Conservation (phyloP, 2,888 invertebrate species). For the Periphyllus acericola region DNA sequence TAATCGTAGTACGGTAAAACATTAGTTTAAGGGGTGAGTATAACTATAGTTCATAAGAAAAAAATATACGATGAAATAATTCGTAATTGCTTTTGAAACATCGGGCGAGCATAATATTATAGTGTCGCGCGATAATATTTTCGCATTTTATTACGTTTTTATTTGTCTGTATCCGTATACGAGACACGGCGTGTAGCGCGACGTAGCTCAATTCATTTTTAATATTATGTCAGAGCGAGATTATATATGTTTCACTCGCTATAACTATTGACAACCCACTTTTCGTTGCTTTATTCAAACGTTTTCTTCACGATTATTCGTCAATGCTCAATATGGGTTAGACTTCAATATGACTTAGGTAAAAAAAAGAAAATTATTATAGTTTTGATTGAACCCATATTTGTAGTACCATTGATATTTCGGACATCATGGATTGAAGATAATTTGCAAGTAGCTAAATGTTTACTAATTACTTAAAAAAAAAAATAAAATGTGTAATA, state of each 20-base stretch:
- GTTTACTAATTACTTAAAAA: neutral
- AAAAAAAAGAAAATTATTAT: neutral
- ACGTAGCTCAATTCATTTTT: conserved; percentile 30
- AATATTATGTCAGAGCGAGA: conserved; percentile 14
- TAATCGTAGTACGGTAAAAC: no score
- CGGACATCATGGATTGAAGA: neutral
- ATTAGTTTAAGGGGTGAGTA: neutral
- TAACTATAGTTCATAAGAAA: neutral
- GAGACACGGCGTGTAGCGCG: neutral
- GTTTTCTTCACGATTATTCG: neutral
- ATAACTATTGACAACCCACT: conserved; percentile 42
- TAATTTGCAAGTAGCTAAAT: neutral
- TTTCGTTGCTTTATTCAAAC: conserved; percentile 17
- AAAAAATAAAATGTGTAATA: no score
- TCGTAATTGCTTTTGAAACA: neutral
- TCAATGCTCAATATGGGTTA: neutral
- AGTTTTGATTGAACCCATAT: neutral
- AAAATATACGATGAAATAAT: neutral
- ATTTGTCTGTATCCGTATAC: neutral
- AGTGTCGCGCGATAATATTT: neutral
- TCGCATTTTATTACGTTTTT: neutral
- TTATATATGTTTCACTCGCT: neutral
- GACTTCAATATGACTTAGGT: neutral
- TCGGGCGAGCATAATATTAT: neutral
- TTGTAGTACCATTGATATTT: conserved; percentile 22